Evolutionary conservation across 2,797 vertebrate genomes (phyloP).

Genomic region (Parambassis ranga): DNA sequence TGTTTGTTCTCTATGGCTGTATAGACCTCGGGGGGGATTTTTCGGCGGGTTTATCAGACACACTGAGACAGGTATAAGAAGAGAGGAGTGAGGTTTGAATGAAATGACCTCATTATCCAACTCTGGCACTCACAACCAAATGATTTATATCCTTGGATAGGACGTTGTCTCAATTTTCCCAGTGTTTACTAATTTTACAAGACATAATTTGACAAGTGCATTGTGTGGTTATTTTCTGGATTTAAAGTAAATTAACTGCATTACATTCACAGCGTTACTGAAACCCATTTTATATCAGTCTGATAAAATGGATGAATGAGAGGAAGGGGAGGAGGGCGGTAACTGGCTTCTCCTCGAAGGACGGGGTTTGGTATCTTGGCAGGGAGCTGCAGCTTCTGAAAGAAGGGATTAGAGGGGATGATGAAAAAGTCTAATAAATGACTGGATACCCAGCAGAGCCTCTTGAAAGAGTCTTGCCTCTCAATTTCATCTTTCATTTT

Average conservation of each 20-base stretch:
- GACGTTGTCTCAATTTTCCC: neutral
- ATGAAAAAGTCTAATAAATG: constrained; percentile 50
- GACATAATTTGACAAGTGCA: no score
- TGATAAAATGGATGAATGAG: no score
- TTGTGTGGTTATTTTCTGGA: no score
- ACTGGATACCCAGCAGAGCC: constrained; percentile 30
- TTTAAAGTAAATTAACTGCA: no score
- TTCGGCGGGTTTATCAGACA: constrained; percentile 15
- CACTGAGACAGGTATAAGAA: constrained; percentile 16
- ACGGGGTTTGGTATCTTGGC: constrained; percentile 22
- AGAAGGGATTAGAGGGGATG: constrained; percentile 65
- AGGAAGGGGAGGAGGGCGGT: neutral
- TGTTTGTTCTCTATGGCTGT: constrained; percentile 30
- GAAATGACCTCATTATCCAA: neutral
- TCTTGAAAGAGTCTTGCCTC: constrained; percentile 22
- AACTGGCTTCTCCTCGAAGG: neutral
- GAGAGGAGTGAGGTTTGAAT: neutral
- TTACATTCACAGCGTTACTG: no score
- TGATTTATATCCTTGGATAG: neutral
- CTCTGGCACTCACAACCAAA: neutral
- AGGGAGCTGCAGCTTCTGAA: constrained; percentile 35
- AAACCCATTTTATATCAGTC: no score
- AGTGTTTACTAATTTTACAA: no score
- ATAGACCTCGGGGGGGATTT: constrained; percentile 5
- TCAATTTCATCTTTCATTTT: neutral